These are phyloP conservation scores for Camponotus fellah DNA, from an alignment of 2,888 invertebrate species.

Conservation along the genomic window DNA sequence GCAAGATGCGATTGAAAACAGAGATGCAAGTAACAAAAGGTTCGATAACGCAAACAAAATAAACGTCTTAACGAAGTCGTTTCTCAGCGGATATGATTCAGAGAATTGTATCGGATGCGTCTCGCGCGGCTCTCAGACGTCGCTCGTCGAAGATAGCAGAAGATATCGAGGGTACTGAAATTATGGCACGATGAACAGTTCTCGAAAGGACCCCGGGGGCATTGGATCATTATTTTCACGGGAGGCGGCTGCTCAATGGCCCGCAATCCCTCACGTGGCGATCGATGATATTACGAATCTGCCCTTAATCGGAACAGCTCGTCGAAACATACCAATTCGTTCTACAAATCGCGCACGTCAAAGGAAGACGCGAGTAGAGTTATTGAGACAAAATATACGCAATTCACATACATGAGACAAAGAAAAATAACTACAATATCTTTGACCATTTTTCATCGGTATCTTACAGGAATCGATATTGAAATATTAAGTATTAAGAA, in stretches of 20 bases:
- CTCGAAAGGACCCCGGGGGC: constrained; percentile 71
- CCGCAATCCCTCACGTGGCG: constrained; percentile 74
- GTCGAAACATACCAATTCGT: constrained; percentile 57
- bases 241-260: constrained; percentile 77
- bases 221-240: constrained; percentile 79
- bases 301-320: constrained; percentile 72
- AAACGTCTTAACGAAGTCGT: constrained; percentile 10
- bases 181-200: constrained; percentile 68
- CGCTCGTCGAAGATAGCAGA: constrained; percentile 46
- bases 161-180: constrained; percentile 70
- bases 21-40: not conserved
- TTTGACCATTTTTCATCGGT: not conserved
- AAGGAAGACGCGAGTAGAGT: constrained; percentile 34
- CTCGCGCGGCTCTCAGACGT: constrained; percentile 53
- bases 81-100: not conserved
- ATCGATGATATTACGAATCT: constrained; percentile 76
- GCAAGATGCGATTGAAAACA: not conserved
- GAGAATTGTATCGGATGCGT: constrained; percentile 69
- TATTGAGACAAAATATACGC: not conserved
- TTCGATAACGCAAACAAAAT: not conserved
- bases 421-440: not conserved
- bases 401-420: not conserved
- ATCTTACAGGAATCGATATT: not conserved
- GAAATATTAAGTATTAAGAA: not conserved
- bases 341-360: constrained; percentile 65